Conservation (phyloP, 2,888 invertebrate genomes). For the Drosophila anomelani region DNA sequence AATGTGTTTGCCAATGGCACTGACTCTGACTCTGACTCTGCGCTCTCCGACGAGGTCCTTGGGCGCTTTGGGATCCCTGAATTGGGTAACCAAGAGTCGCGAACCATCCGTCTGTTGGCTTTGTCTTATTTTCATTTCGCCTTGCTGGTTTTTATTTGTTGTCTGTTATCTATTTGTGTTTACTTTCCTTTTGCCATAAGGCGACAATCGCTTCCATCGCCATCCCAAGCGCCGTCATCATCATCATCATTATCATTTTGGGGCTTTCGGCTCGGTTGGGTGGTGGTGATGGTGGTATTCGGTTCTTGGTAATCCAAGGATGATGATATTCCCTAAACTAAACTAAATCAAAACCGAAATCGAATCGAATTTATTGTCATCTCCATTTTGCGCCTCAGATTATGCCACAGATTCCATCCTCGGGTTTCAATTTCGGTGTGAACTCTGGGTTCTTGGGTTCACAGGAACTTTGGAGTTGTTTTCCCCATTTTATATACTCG, state of each 20-base stretch:
- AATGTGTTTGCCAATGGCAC: conserved; percentile 64
- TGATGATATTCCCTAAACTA: conserved; percentile 75
- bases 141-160: conserved; percentile 75
- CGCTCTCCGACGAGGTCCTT: conserved; percentile 22
- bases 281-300: conserved; percentile 37
- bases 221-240: conserved; percentile 39
- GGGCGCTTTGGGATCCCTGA: conserved; percentile 30
- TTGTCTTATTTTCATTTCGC: conserved; percentile 79
- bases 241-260: conserved; percentile 35
- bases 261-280: conserved; percentile 28
- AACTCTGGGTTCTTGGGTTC: conserved; percentile 71
- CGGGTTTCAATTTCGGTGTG: conserved; percentile 79
- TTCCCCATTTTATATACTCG: conserved; percentile 22
- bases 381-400: conserved; percentile 78
- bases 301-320: conserved; percentile 68
- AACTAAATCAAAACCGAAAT: conserved; percentile 80
- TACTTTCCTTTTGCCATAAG: conserved; percentile 73
- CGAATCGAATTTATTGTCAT: conserved; percentile 81
- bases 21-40: conserved; percentile 20
- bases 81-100: conserved; percentile 49
- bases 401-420: conserved; percentile 59
- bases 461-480: conserved; percentile 25
- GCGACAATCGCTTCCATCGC: conserved; percentile 71
- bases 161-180: conserved; percentile 77
- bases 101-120: conserved; percentile 62